Percentiles rank a stretch among this genome's conserved stretches.
Evolutionary conservation across 2,113 vertebrate species (phyloP).

Genomic region (Sterrhoptilus dennistouni): DNA sequence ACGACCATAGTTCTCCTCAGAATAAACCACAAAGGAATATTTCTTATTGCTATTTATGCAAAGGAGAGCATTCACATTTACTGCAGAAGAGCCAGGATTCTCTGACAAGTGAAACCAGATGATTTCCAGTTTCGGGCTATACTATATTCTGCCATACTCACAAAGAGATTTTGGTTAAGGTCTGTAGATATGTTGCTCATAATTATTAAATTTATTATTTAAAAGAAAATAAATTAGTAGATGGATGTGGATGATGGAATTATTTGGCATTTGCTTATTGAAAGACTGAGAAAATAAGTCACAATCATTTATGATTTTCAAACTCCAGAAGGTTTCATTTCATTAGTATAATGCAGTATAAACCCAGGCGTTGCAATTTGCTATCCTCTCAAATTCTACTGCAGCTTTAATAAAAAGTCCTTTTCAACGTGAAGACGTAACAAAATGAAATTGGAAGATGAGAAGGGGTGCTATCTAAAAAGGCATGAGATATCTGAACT

Average conservation of each 20-base stretch:
- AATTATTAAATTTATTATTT: background rate
- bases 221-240: background rate
- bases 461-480: background rate
- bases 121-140: background rate
- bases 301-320: background rate
- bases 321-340: background rate
- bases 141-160: background rate
- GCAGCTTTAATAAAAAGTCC: background rate
- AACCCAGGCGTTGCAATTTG: background rate
- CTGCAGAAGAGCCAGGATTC: background rate
- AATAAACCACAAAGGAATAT: background rate
- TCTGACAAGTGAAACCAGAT: background rate
- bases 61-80: background rate
- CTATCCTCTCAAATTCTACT: background rate
- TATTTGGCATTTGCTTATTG: background rate
- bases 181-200: background rate
- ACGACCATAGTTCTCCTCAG: background rate
- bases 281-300: background rate
- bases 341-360: background rate
- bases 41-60: background rate
- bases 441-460: background rate
- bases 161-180: background rate
- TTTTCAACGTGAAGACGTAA: background rate
- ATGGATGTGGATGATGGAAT: background rate
- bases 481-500: background rate